These are phyloP conservation scores for Craterocephalus amniculus DNA, from an alignment of 2,797 vertebrate species.

Conservation along the genomic window DNA sequence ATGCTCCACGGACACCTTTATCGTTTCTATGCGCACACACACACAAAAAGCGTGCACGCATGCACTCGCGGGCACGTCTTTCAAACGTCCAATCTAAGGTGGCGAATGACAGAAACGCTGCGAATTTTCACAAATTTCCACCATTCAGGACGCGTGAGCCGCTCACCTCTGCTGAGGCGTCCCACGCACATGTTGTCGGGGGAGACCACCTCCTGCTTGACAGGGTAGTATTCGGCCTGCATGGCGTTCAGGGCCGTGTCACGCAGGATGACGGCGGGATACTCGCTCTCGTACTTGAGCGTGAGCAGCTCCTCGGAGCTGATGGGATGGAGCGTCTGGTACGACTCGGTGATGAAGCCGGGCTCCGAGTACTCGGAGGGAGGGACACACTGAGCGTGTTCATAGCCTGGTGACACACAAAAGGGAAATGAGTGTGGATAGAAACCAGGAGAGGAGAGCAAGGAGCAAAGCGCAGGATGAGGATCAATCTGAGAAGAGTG, in stretches of 20 bases:
- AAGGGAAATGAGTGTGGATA: constrained; percentile 33
- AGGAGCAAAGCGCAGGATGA: constrained; percentile 24
- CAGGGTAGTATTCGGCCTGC: constrained; percentile 92
- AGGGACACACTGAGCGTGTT: constrained; percentile 98
- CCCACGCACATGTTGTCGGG: constrained; percentile 99
- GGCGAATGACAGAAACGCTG: constrained; percentile 1
- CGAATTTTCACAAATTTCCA: background rate
- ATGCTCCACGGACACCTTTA: constrained; percentile 36
- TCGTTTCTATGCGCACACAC: constrained; percentile 13
- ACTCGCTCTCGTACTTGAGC: constrained; percentile 97
- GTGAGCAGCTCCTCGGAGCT: constrained; percentile 97
- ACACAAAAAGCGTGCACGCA: background rate
- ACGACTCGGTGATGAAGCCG: constrained; percentile 99
- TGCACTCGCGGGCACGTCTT: constrained; percentile 9
- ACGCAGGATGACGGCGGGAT: constrained; percentile 90
- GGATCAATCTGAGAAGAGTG: constrained; percentile 33
- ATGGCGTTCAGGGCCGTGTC: constrained; percentile 90
- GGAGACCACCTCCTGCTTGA: constrained; percentile 98
- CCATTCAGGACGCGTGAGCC: background rate
- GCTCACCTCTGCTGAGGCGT: constrained; percentile 94
- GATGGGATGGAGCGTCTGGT: constrained; percentile 99
- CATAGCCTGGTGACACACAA: constrained; percentile 87
- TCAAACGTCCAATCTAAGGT: background rate
- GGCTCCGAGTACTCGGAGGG: constrained; percentile 98
- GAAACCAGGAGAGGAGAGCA: constrained; percentile 28